These are phyloP conservation scores for Agraylea sexmaculata DNA, from an alignment of 1,140 invertebrate species.

Conservation along the genomic window DNA sequence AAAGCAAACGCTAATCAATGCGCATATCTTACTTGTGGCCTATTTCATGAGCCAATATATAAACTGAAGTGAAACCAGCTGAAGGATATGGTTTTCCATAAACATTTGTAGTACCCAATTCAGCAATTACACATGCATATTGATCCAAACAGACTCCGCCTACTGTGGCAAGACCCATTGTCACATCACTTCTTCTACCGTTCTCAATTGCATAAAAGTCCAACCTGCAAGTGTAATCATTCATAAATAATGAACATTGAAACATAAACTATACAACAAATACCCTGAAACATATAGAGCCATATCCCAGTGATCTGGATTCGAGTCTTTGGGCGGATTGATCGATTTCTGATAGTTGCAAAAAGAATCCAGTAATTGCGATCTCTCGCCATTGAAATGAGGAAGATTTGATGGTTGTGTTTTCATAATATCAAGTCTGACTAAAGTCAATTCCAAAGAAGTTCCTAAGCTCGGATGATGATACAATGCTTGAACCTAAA, in stretches of 20 bases:
- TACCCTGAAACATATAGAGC: slow-evolving; percentile 61
- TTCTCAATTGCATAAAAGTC: slow-evolving; percentile 63
- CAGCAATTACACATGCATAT: slow-evolving; percentile 65
- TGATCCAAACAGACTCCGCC: slow-evolving; percentile 57
- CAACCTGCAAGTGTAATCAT: slow-evolving; percentile 46
- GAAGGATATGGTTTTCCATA: slow-evolving; percentile 60
- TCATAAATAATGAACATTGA: too few species aligned
- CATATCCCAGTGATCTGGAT: slow-evolving; percentile 68
- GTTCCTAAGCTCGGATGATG: slow-evolving; percentile 59
- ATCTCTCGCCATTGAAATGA: slow-evolving; percentile 50
- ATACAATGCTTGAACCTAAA: slow-evolving; percentile 60
- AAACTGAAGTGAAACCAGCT: slow-evolving; percentile 65
- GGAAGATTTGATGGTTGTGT: slow-evolving; percentile 44
- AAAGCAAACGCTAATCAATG: slow-evolving; percentile 2
- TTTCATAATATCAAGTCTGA: slow-evolving; percentile 57
- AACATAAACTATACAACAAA: too few species aligned
- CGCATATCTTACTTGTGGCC: slow-evolving; percentile 61
- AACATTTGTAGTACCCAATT: slow-evolving; percentile 58
- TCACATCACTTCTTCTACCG: slow-evolving; percentile 52
- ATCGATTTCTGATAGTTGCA: slow-evolving; percentile 53
- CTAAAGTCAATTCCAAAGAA: slow-evolving; percentile 53
- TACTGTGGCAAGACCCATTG: slow-evolving; percentile 67
- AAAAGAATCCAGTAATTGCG: slow-evolving; percentile 55
- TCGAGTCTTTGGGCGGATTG: slow-evolving; percentile 49
- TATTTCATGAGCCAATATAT: slow-evolving; percentile 71